These are phyloP conservation scores for Paramuricea clavata DNA, from an alignment of 92 coral and sea anemone species.

Conservation along the genomic window DNA sequence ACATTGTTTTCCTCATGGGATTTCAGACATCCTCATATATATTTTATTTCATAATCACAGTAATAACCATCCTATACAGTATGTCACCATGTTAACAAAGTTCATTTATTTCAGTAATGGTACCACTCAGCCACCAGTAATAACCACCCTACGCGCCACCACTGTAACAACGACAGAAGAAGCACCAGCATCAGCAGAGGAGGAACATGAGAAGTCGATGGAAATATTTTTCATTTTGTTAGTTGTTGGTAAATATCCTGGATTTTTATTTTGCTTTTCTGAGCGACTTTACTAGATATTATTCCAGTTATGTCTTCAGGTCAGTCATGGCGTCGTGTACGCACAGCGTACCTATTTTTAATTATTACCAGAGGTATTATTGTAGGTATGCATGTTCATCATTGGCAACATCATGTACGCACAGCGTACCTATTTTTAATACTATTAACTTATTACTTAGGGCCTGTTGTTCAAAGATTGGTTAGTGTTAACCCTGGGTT, in stretches of 20 bases:
- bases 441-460: too few species aligned
- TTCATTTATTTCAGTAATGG: slow-evolving; percentile 24
- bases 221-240: slow-evolving; percentile 96
- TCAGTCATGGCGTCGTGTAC: background rate
- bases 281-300: background rate
- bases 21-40: too few species aligned
- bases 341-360: background rate
- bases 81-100: background rate
- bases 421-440: too few species aligned
- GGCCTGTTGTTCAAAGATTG: too few species aligned
- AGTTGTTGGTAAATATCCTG: slow-evolving; percentile 84
- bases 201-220: slow-evolving; percentile 97
- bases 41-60: too few species aligned
- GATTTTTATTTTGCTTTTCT: background rate
- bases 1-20: too few species aligned
- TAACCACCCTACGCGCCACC: slow-evolving; percentile 54
- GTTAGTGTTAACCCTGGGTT: too few species aligned
- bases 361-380: too few species aligned
- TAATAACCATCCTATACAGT: too few species aligned
- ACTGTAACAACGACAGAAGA: slow-evolving; percentile 64
- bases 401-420: too few species aligned
- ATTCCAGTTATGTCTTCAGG: background rate
- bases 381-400: too few species aligned
- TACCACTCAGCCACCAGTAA: slow-evolving; percentile 58
- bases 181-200: slow-evolving; percentile 90